Base-by-base conservation (phyloP, 2,113 vertebrate species). In the Okapia johnstoni region DNA sequence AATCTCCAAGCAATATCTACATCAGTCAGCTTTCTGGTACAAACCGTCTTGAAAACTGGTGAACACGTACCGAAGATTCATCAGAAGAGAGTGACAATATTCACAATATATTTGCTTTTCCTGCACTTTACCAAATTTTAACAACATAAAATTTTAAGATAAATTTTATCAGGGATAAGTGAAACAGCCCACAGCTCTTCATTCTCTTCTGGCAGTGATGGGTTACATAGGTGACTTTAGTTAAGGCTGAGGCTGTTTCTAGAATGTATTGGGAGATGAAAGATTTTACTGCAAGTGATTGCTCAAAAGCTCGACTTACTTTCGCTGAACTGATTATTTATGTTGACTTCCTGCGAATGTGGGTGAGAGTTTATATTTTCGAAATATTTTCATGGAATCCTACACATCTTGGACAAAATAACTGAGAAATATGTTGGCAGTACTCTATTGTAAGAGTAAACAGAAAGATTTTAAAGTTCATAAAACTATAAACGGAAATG, bases 221-320 rank as follows among this genome's bases (percentile, higher is more conserved):
- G 4, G 26, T 7, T 16, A 33, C 17, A 61, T 0, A 33, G 7
- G 88, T 48, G 55, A 11, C 8, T 16, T 17, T 23, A 16, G 33
- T 13, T 26, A 19, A 58, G 46, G 14, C 21, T 85, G 46, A n/a
- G 4, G n/a, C 3, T 5, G 40, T 36, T 33, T 28, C 33, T 57
- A 50, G 14, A 85, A 33, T 11, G 12, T 15, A 92, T 26, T 61
- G 30, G 14, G 46, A 89, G 52, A 4, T 10, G 12, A 76, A 54
- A 13, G 58, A 46, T 11, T 66, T 60, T 66, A 33, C 1, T 21
- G 0, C 1, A 12, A 33, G 3, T 9, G 5, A 40, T 36, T 25
- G 26, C 30, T 81, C 5, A 26, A 60, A 3, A 66, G 2, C 21
- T 66, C 85, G 26, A n/a, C 28, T 55, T 89, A n/a, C 21, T 63